Evolutionary conservation across 2,797 vertebrate genomes (phyloP), one percentile per base, ranked within the genome.

Genomic region (Cirrhinus molitorella): DNA sequence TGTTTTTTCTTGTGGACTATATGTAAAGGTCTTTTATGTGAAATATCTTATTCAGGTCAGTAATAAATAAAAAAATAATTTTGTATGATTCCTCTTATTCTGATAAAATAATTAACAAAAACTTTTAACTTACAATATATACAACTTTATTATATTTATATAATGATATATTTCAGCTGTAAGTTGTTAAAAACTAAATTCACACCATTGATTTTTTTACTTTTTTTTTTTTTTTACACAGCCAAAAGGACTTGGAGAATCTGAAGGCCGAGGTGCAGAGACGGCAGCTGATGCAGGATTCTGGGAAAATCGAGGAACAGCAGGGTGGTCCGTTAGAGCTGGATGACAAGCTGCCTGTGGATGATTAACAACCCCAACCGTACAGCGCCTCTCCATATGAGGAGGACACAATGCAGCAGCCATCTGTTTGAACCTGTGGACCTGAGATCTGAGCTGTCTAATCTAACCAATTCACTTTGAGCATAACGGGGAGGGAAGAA

Each of bases 201-300:
- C 2, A 75, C 19, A 0, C n/a, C 1, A 43, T 34, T 34, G 31
- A 34, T 34, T 2, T 34, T 2, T 34, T 34, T 34, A 34, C 4
- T 34, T 4, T 34, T 34, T 4, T 31, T 55, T 0, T 53, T 83
- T 83, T 19, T 85, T 63, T 28, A 66, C 83, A 61, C 86, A 99
- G 98, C 93, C 98, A 98, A 95, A 99, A 98, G 92, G 98, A 99
- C 92, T 92, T 99, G 94, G 98, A 99, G 92, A 99, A 96, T 90
- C 95, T 99, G 90, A 99, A 98, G 90, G 98, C 97, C 0, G 98
- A 99, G 90, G 98, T 99, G 76, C 97, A 99, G 85, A 95, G 98
- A 86, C 95, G 97, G 73, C 98, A 99, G 90, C 97, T 96, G 89
- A 95, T 99, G 83, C 98, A 99, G 74, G 98, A 98, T 85, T 93